phyloP scores from a whole-genome alignment of 1,140 invertebrate species.

The Dinothrombium tinctorium region DNA sequence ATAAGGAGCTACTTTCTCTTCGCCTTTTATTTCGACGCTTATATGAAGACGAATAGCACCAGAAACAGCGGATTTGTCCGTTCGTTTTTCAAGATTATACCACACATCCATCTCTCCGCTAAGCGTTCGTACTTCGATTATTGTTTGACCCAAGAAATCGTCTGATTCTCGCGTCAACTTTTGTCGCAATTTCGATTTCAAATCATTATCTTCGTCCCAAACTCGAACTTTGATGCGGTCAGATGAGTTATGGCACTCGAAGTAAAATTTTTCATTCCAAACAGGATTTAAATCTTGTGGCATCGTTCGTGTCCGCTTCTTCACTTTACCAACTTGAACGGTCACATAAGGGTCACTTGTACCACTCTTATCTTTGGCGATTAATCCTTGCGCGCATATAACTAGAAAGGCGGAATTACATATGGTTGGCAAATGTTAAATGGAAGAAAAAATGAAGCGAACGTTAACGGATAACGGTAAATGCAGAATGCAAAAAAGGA shows the following conservation, averaged over 20 bases:
- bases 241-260: slow-evolving; percentile 98
- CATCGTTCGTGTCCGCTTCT: slow-evolving; percentile 95
- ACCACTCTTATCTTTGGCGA: slow-evolving; percentile 98
- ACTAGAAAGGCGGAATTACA: slow-evolving; percentile 36
- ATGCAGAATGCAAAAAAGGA: no score
- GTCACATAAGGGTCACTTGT: slow-evolving; percentile 99
- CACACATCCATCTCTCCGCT: slow-evolving; percentile 99
- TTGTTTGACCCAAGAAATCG: slow-evolving; percentile 95
- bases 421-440: no score
- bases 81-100: slow-evolving; percentile 86
- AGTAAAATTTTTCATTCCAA: slow-evolving; percentile 99
- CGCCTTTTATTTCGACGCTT: slow-evolving; percentile 98
- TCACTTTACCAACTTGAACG: slow-evolving; percentile 96
- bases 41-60: slow-evolving; percentile 96
- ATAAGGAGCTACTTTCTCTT: slow-evolving; percentile 96
- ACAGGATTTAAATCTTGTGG: slow-evolving; percentile 97
- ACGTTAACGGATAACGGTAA: no score
- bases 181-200: slow-evolving; percentile 89
- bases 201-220: slow-evolving; percentile 99
- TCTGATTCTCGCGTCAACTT: slow-evolving; percentile 93
- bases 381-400: slow-evolving; percentile 96
- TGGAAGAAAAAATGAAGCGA: no score
- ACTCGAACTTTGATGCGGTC: slow-evolving; percentile 97
- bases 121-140: slow-evolving; percentile 91
- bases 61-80: slow-evolving; percentile 96